Evolutionary conservation across 2,888 invertebrate species (phyloP).

Genomic region (Steromphala cineraria): DNA sequence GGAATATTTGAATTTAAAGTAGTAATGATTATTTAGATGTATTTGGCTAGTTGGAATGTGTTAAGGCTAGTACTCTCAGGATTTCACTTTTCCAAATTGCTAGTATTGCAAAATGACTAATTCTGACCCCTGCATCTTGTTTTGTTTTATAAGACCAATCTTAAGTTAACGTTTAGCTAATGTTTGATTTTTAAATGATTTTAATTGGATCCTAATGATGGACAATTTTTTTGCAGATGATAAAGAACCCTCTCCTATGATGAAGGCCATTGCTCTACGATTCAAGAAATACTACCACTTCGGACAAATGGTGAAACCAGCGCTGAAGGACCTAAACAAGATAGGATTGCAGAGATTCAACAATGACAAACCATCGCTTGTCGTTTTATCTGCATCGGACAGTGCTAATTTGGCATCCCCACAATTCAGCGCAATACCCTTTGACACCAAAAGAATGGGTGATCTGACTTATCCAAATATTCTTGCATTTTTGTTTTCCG

Average conservation of each 20-base stretch:
- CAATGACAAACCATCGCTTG: slow-evolving; percentile 45
- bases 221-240: slow-evolving; percentile 44
- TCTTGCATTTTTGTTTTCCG: slow-evolving; percentile 51
- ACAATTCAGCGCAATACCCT: slow-evolving; percentile 49
- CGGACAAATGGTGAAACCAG: slow-evolving; percentile 49
- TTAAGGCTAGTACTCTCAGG: no score
- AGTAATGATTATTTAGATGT: no score
- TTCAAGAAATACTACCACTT: slow-evolving; percentile 58
- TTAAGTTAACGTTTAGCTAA: no score
- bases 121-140: no score
- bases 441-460: slow-evolving; percentile 42
- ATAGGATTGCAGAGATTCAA: slow-evolving; percentile 46
- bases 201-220: no score
- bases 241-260: slow-evolving; percentile 41
- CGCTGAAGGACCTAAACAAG: slow-evolving; percentile 41
- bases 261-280: slow-evolving; percentile 50
- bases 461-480: slow-evolving; percentile 54
- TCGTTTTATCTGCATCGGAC: slow-evolving; percentile 44
- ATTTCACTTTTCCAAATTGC: no score
- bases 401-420: slow-evolving; percentile 29
- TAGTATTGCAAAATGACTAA: no score
- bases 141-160: no score
- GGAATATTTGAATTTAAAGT: no score
- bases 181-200: no score
- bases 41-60: no score